Evolutionary conservation across 2,888 invertebrate species (phyloP).

Genomic region (Cylindroiulus punctatus): DNA sequence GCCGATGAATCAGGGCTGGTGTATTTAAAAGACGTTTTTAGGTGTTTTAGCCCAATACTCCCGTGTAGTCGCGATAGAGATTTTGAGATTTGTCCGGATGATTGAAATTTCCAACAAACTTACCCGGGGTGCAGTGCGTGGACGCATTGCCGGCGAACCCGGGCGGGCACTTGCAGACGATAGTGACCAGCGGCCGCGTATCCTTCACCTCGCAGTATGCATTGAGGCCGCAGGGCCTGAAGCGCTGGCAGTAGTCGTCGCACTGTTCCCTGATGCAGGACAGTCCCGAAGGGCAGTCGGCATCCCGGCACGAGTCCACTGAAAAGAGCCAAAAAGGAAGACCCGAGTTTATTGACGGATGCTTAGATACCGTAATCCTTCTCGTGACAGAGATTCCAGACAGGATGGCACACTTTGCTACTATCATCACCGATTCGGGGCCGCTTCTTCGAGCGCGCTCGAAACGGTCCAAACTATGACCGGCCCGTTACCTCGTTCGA

Average conservation of each 20-base stretch:
- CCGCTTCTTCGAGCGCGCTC: too few relatives aligned
- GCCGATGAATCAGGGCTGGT: too few relatives aligned
- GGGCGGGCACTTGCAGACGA: constrained; percentile 86
- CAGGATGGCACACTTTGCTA: too few relatives aligned
- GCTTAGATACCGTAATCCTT: too few relatives aligned
- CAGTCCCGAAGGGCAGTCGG: constrained; percentile 87
- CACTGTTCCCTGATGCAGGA: constrained; percentile 81
- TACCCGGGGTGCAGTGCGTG: constrained; percentile 57
- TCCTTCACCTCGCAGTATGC: constrained; percentile 83
- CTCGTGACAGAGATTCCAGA: too few relatives aligned
- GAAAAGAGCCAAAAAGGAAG: constrained; percentile 60
- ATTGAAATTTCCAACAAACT: not conserved
- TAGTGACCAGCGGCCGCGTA: constrained; percentile 81
- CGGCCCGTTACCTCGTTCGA: constrained; percentile 54
- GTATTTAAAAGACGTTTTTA: too few relatives aligned
- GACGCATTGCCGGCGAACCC: constrained; percentile 67
- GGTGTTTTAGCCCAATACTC: too few relatives aligned
- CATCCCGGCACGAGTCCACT: constrained; percentile 74
- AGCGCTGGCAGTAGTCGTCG: constrained; percentile 77
- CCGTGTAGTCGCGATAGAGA: too few relatives aligned
- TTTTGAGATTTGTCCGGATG: not conserved
- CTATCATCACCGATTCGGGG: too few relatives aligned
- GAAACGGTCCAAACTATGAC: too few relatives aligned
- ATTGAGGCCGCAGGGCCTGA: constrained; percentile 75
- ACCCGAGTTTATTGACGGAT: too few relatives aligned